Conservation (phyloP, 2,113 vertebrate species). For the Thryonomys swinderianus region DNA sequence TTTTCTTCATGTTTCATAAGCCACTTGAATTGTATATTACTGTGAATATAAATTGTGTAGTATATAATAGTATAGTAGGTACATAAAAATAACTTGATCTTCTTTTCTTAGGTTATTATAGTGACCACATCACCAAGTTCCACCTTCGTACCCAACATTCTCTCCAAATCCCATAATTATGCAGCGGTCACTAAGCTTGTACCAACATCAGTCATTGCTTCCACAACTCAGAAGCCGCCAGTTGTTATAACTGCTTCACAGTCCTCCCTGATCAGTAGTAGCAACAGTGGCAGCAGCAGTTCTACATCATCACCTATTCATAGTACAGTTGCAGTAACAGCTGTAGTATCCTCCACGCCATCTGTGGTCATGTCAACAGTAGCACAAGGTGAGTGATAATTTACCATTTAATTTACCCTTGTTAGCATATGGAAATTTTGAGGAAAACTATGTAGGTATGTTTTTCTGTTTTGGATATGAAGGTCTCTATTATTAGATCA, state of each 20-base stretch:
- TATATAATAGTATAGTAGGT: slow-evolving; percentile 8
- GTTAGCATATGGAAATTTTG: background rate
- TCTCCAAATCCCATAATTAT: slow-evolving; percentile 99
- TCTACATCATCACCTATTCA: slow-evolving; percentile 85
- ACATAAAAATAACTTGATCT: slow-evolving; percentile 77
- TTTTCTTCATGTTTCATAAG: slow-evolving; percentile 61
- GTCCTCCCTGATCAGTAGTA: slow-evolving; percentile 85
- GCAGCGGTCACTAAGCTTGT: slow-evolving; percentile 95
- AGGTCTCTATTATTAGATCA: background rate
- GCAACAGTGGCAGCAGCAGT: slow-evolving; percentile 84
- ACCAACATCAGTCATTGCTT: slow-evolving; percentile 92
- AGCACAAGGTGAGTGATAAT: slow-evolving; percentile 90
- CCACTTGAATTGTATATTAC: slow-evolving; percentile 43
- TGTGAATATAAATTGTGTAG: slow-evolving; percentile 21
- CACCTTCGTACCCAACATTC: slow-evolving; percentile 98
- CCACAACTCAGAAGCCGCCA: slow-evolving; percentile 94
- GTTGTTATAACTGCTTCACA: slow-evolving; percentile 94
- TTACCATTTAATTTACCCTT: slow-evolving; percentile 4
- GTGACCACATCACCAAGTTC: slow-evolving; percentile 99
- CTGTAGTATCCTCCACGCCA: slow-evolving; percentile 93
- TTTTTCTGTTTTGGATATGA: slow-evolving; percentile 28
- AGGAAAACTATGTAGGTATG: background rate
- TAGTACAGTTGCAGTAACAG: slow-evolving; percentile 93
- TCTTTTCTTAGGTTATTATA: slow-evolving; percentile 94
- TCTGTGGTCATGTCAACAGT: slow-evolving; percentile 97